Percentiles rank a stretch among this genome's conserved stretches.
Conservation (phyloP, 2,888 invertebrate species). For the Sthenelais limicola region DNA sequence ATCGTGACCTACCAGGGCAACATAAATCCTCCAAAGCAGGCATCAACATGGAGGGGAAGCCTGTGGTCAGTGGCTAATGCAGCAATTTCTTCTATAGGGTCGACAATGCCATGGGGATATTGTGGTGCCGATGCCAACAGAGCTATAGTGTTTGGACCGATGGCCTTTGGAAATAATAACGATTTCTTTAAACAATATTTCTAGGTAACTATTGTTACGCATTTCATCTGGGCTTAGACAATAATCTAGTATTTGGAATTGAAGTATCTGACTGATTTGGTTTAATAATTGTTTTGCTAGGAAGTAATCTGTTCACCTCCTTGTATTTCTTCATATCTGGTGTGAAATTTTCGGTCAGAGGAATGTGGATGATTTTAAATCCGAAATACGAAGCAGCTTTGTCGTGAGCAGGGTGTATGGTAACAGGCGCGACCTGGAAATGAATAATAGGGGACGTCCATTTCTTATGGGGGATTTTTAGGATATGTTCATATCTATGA, state of each 20-base stretch:
- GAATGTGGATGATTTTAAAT: slow-evolving; percentile 62
- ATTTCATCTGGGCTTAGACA: too few species aligned
- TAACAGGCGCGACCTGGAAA: slow-evolving; percentile 64
- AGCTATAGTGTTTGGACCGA: slow-evolving; percentile 65
- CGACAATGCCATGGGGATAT: slow-evolving; percentile 68
- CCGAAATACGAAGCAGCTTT: slow-evolving; percentile 70
- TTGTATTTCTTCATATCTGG: slow-evolving; percentile 55
- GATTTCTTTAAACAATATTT: too few species aligned
- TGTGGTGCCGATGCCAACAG: slow-evolving; percentile 67
- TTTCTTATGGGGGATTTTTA: too few species aligned
- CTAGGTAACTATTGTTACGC: too few species aligned
- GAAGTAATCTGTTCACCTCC: slow-evolving; percentile 36
- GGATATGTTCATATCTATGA: too few species aligned
- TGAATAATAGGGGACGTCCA: too few species aligned
- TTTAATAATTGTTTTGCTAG: too few species aligned
- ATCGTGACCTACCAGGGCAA: slow-evolving; percentile 68
- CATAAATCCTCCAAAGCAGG: slow-evolving; percentile 70
- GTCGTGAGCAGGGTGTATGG: slow-evolving; percentile 68
- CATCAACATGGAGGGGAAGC: slow-evolving; percentile 67
- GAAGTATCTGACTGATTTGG: too few species aligned
- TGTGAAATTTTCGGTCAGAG: slow-evolving; percentile 57
- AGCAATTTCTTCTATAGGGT: slow-evolving; percentile 66
- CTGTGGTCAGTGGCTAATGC: slow-evolving; percentile 58
- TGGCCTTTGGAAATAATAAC: slow-evolving; percentile 61
- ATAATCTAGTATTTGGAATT: too few species aligned